Evolutionary conservation across 2,113 vertebrate genomes (phyloP), one percentile per base, ranked within the genome.

Genomic region (Odocoileus hemionus): DNA sequence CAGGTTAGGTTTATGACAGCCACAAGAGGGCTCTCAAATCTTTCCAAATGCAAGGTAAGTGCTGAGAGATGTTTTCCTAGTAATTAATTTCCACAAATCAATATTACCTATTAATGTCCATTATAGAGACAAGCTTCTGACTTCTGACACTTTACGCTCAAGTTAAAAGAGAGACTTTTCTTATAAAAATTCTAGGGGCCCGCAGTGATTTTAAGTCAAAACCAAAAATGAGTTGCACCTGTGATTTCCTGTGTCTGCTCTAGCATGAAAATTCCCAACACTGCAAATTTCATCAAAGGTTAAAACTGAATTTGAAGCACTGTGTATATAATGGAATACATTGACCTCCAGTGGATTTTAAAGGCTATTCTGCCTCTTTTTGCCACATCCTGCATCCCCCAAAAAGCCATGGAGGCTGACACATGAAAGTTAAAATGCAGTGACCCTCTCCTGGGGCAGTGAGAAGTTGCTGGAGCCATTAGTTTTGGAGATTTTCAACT

Each of bases 1-100:
- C 12, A 14, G 30, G 60, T 89, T 12, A 76, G 39, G 17, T 21
- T 70, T 16, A 47, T 25, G 4, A n/a, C 1, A 2, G 92, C 98
- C 99, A 99, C 98, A 97, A 98, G 98, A 33, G 98, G 98, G 98
- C 98, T 79, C 98, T 98, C 97, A 76, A 96, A 98, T 90, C 98
- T 96, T 97, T 98, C 83, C 61, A 85, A 98, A 98, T 78, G 33
- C 86, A 39, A 43, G 9, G 52, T 60, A 61, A 92, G 54, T 19
- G 45, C 33, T 4, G 88, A 94, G 80, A 86, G 33, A 84, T 89
- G 84, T 78, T 96, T 97, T 94, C 85, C 74, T 96, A 84, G 86
- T 93, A 97, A 97, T 86, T 80, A 85, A 95, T 98, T 97, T 95
- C 92, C 58, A 90, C 95, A 98, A 96, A 96, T 52, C 61, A 94